phyloP scores from a whole-genome alignment of 2,888 invertebrate genomes.

The Volucella inflata region DNA sequence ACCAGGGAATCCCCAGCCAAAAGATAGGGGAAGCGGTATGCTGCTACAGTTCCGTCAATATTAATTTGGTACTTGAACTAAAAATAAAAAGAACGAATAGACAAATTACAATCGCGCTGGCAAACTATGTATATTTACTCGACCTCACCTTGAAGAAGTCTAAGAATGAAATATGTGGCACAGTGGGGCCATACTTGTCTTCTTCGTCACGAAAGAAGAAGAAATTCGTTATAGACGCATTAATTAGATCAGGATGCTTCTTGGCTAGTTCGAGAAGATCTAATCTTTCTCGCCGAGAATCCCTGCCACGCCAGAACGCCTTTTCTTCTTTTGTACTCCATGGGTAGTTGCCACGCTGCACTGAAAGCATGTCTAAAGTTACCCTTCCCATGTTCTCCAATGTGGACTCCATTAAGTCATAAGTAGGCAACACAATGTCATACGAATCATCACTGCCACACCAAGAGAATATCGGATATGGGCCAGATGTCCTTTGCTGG shows the following conservation, averaged over 20 bases:
- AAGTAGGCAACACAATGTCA: conserved; percentile 97
- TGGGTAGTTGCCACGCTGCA: conserved; percentile 89
- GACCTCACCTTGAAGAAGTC: conserved; percentile 94
- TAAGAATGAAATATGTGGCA: conserved; percentile 93
- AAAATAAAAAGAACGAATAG: neutral
- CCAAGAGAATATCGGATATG: conserved; percentile 96
- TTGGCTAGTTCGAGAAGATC: conserved; percentile 91
- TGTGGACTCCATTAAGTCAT: conserved; percentile 96
- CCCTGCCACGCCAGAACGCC: conserved; percentile 96
- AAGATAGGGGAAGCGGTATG: conserved; percentile 96
- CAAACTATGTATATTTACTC: neutral
- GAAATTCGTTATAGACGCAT: conserved; percentile 97
- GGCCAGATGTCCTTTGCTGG: conserved; percentile 83
- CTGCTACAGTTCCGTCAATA: conserved; percentile 98
- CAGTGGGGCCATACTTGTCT: conserved; percentile 93
- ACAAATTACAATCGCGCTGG: neutral
- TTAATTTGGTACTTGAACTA: conserved; percentile 98
- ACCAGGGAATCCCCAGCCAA: conserved; percentile 94
- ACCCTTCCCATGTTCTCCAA: conserved; percentile 97
- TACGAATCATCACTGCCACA: conserved; percentile 93
- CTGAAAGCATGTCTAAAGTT: conserved; percentile 94
- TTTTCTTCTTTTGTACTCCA: conserved; percentile 91
- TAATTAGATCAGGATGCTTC: conserved; percentile 90
- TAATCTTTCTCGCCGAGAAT: conserved; percentile 93
- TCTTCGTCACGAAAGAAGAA: conserved; percentile 96